Evolutionary conservation across 2,888 invertebrate species (phyloP), one percentile per base, ranked within the genome.

Genomic region (Argyresthia albistria): DNA sequence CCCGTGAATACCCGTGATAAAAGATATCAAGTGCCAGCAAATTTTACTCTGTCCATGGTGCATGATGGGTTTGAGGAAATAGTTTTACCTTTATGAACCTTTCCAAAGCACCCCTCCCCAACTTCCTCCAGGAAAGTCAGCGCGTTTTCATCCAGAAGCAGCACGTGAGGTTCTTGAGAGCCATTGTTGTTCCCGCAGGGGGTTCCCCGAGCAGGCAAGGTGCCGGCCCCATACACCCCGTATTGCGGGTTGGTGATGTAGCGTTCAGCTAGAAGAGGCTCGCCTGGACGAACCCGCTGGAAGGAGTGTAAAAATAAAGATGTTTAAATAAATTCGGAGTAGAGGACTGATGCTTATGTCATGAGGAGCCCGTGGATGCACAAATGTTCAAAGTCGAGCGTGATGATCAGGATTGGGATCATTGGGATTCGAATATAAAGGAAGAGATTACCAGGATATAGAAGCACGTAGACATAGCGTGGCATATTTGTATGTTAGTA

Each of bases 61-160:
- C n/a, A n/a, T n/a, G n/a, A 25, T 43, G 14, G 11, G 43, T 43
- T 9, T 43, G n/a, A 43, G 7, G n/a, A 12, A 14, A 12, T 11
- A 14, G 4, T 6, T 49, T 63, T 75, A 95, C 96, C 96, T 93
- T 93, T 95, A 69, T 91, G 95, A 46, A 96, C 96, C 81, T 95
- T 95, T 36, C 96, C 96, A 65, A 95, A 96, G 66, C 94, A 95
- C 1, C 96, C 96, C 72, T 96, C 95, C 1, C 96, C 96, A 51
- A 96, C 93, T 66, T 94, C 94, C 63, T 93, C 91, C 4, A 93
- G 75, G 70, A 94, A 93, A 10, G 89, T 88, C 25, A 96, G 87
- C 2, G 91, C 90, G 56, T 92, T 93, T 50, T 91, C 83, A 50
- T 89, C 87, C 46, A 94, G 75, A 47, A 92, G 83, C 11, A 91